phyloP scores from a whole-genome alignment of 2,113 vertebrate species.

The Burhinus oedicnemus region DNA sequence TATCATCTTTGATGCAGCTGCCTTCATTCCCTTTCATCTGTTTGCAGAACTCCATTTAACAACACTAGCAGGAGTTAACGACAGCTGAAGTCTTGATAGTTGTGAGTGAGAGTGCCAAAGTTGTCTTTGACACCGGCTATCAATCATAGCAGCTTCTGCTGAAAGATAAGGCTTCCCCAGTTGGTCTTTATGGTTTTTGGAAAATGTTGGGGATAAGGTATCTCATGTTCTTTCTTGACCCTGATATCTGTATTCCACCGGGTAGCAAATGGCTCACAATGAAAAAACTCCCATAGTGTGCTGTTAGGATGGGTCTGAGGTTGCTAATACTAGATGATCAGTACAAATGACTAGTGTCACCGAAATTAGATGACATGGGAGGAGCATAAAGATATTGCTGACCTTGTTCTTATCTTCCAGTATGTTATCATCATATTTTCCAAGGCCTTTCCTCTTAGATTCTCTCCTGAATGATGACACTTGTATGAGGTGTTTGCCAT shows the following conservation, averaged over 20 bases:
- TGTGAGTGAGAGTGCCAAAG: not conserved
- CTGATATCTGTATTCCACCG: not conserved
- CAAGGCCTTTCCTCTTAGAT: not conserved
- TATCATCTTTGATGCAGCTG: not conserved
- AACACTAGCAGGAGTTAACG: not conserved
- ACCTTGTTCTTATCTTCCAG: not conserved
- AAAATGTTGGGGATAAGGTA: not conserved
- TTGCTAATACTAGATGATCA: not conserved
- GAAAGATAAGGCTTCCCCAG: not conserved
- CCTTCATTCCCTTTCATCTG: not conserved
- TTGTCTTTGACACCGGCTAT: not conserved
- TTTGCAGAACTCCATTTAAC: not conserved
- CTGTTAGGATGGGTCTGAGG: not conserved
- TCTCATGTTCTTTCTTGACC: not conserved
- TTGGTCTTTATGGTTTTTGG: not conserved
- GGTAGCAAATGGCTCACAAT: not conserved
- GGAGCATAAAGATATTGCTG: not conserved
- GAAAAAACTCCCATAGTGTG: not conserved
- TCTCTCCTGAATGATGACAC: not conserved
- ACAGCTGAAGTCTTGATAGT: not conserved
- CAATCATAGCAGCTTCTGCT: not conserved
- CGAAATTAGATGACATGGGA: not conserved
- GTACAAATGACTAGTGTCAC: not conserved
- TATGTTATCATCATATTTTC: not conserved
- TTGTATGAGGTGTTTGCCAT: not conserved